Evolutionary conservation across 2,113 vertebrate genomes (phyloP), one percentile per base, ranked within the genome.

Genomic region (Rattus rattus): DNA sequence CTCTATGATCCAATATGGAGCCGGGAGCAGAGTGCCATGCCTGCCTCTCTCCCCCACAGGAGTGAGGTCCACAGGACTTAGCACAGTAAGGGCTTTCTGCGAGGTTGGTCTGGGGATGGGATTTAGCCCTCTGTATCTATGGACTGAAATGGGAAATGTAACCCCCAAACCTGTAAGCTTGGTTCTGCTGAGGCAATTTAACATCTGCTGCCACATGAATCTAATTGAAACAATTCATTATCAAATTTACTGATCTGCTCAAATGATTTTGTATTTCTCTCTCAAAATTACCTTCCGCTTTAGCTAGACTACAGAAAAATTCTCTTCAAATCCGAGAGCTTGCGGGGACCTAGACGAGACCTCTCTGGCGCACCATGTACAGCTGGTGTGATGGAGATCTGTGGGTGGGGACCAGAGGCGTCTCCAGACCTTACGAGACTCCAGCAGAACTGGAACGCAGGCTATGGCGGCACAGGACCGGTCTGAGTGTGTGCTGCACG

Each of bases 201-300:
- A 97, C 98, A 98, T 98, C 98, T 98, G 98, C 98, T 97, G 95
- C 98, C 98, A 97, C 98, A 97, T 97, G 97, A 98, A 98, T 98
- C 98, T 98, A 98, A 98, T 97, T 98, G 98, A 98, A 98, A 98
- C 98, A 98, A 98, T 98, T 98, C 98, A 98, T 98, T 98, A 98
- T 97, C 98, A 98, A 97, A 97, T 98, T 97, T 98, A 97, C 98
- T 98, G 98, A 98, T 98, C 98, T 97, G 96, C 97, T 98, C 98
- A 98, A 65, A 98, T 97, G 98, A 97, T 98, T 98, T 98, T 98
- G 96, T 98, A 97, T 98, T 98, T 98, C 97, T 98, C 97, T 98
- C 94, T 97, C 96, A 97, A 97, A 98, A 98, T 96, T 98, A 98
- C 98, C 97, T 98, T 98, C 97, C 75, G 88, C 96, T 94, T 96